Percentiles rank a stretch among this genome's conserved stretches.
Evolutionary conservation across 2,113 vertebrate species (phyloP).

Genomic region (Podiceps cristatus): DNA sequence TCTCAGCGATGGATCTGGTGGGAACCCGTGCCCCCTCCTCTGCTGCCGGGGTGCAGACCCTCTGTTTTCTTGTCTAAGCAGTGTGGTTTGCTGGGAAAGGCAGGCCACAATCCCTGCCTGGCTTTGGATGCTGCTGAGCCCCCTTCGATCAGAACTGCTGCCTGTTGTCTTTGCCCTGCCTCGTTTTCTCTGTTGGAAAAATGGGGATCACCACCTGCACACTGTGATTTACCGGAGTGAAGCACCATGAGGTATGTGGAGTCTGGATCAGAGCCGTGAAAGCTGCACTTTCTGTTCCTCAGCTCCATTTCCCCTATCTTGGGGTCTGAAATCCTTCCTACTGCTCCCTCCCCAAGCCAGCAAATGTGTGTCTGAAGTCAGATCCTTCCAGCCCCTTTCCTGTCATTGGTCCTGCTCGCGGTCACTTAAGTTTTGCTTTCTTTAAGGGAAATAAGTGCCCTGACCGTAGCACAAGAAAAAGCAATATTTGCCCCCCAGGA

Average conservation of each 20-base stretch:
- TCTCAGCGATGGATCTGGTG: not conserved
- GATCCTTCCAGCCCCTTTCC: not conserved
- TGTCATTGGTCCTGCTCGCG: not conserved
- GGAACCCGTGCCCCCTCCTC: not conserved
- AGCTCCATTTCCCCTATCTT: not conserved
- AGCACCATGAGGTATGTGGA: not conserved
- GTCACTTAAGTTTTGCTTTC: not conserved
- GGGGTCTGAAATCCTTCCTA: not conserved
- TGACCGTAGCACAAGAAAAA: not conserved
- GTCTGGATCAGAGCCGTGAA: accelerated
- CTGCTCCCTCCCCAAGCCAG: not conserved
- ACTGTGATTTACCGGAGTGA: not conserved
- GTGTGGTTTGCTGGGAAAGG: not conserved
- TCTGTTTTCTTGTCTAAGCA: not conserved
- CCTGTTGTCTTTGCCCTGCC: not conserved
- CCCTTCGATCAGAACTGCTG: not conserved
- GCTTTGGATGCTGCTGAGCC: not conserved
- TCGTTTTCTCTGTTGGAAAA: not conserved
- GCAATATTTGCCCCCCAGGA: not conserved
- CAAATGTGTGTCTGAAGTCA: not conserved
- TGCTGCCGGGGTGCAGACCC: not conserved
- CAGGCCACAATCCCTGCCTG: not conserved
- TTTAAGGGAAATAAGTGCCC: not conserved
- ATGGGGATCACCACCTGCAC: not conserved
- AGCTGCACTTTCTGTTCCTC: not conserved